Base-by-base conservation (phyloP, 2,888 invertebrate genomes). In the Rambutsinella grinnellia region DNA sequence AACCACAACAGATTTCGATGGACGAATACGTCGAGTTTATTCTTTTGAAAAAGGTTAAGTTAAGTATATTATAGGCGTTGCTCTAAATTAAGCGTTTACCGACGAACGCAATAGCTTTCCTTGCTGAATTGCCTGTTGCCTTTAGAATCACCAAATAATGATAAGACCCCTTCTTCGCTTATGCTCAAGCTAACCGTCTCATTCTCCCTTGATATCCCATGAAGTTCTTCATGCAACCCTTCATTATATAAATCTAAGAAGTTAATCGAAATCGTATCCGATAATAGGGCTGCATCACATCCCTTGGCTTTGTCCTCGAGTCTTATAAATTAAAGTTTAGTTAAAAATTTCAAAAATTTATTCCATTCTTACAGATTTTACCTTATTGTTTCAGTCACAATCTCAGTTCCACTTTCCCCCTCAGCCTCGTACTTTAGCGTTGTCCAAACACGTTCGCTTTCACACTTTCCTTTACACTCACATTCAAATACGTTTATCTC, bases 1-100 rank as follows among this genome's bases (percentile, higher is more conserved):
- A 26, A 3, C 74, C 56, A 24, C 78, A 77, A 17, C 79, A 81
- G 15, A 75, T 65, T 46, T 77, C 58, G 2, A 79, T 24, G 0
- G 24, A 2, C 0, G 71, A 51, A 23, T 63, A 53, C 21, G 49
- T 75, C 6, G 13, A 49, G 17, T 71, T 76, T 57, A 47, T 17
- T 17, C 72, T 78, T 36, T 2, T 57, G 47, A 15, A 36, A 61
- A 17, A n/a, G n/a, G n/a, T n/a, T n/a, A n/a, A n/a, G n/a, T n/a
- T n/a, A n/a, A n/a, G n/a, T n/a, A n/a, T n/a, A n/a, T n/a, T n/a
- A n/a, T n/a, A n/a, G n/a, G n/a, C n/a, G n/a, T n/a, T n/a, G n/a
- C n/a, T n/a, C n/a, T n/a, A n/a, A n/a, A n/a, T n/a, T n/a, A n/a
- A 46, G 46, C 26, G 27, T 8, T 24, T 66, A 72, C 72, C 72